Conservation (phyloP, 2,113 vertebrate species). For the Neogale vison region DNA sequence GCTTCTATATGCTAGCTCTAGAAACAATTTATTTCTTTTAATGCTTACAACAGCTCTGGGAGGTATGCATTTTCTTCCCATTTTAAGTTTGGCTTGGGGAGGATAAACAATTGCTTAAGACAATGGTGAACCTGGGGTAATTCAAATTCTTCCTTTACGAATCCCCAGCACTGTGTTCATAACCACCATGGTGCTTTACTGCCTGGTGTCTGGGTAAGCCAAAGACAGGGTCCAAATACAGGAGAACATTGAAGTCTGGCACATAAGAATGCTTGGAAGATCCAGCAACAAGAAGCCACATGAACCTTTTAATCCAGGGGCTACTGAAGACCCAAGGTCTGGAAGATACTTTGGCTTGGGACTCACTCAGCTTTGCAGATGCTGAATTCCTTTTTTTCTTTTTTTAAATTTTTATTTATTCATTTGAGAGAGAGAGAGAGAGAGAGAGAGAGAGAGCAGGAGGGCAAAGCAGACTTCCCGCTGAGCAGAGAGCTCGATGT, state of each 20-base stretch:
- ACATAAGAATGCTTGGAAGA: neutral
- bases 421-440: neutral
- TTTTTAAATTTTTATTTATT: neutral
- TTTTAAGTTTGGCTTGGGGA: neutral
- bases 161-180: neutral
- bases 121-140: neutral
- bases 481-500: neutral
- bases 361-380: neutral
- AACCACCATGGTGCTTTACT: neutral
- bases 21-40: neutral
- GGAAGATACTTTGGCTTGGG: neutral
- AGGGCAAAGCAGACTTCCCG: neutral
- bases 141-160: neutral
- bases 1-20: neutral
- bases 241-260: neutral
- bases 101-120: neutral
- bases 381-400: neutral
- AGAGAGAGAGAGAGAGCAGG: no score
- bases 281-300: neutral
- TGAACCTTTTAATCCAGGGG: neutral
- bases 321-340: neutral
- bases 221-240: neutral
- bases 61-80: neutral
- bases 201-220: neutral
- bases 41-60: neutral